phyloP scores from a whole-genome alignment of 2,888 invertebrate species.

The Zygaena filipendulae region DNA sequence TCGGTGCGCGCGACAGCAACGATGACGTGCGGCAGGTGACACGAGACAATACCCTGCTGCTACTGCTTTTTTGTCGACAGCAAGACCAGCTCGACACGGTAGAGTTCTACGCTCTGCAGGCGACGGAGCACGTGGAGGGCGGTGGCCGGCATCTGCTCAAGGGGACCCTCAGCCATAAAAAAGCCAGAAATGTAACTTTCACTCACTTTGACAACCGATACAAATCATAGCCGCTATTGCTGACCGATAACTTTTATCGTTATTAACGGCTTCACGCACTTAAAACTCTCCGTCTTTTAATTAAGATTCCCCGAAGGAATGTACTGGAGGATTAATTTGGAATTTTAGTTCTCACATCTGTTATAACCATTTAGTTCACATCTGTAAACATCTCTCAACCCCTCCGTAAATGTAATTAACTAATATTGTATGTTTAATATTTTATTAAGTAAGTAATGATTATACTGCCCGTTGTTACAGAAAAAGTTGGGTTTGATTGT shows the following conservation, averaged over 20 bases:
- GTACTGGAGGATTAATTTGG: too few species aligned
- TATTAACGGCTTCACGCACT: background rate
- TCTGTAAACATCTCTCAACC: too few species aligned
- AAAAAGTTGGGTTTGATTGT: slow-evolving; percentile 45
- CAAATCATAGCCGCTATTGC: background rate
- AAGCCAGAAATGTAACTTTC: slow-evolving; percentile 59
- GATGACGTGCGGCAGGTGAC: too few species aligned
- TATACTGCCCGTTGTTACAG: slow-evolving; percentile 26
- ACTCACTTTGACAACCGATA: background rate
- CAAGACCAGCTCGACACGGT: slow-evolving; percentile 74
- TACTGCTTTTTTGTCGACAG: too few species aligned
- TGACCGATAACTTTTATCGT: background rate
- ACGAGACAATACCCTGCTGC: too few species aligned
- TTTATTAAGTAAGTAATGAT: too few species aligned
- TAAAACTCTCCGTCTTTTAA: background rate
- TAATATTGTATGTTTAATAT: too few species aligned
- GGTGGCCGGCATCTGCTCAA: slow-evolving; percentile 64
- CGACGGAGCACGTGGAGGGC: slow-evolving; percentile 66
- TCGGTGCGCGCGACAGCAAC: too few species aligned
- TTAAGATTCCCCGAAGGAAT: too few species aligned
- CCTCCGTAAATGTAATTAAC: too few species aligned
- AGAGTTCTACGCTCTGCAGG: slow-evolving; percentile 73
- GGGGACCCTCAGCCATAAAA: slow-evolving; percentile 55
- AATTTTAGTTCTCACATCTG: too few species aligned
- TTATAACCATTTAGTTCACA: too few species aligned